Percentiles rank a stretch among this genome's conserved stretches.
Evolutionary conservation across 2,113 vertebrate species (phyloP).

Genomic region (Tricholaema leucomelas): DNA sequence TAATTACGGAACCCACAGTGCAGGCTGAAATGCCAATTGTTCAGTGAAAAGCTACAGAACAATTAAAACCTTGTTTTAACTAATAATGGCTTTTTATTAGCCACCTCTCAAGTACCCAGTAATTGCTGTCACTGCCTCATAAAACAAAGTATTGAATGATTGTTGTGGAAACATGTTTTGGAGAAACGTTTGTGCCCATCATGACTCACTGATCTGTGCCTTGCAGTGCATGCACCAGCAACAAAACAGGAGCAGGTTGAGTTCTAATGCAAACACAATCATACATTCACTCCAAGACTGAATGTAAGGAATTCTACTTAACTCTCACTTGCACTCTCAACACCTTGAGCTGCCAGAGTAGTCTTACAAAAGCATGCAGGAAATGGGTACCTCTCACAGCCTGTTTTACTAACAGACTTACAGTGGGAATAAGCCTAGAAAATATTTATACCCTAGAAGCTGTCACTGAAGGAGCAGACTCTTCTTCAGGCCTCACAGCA

Average conservation of each 20-base stretch:
- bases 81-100: not conserved
- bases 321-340: not conserved
- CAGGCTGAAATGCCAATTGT: not conserved
- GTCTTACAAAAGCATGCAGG: not conserved
- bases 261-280: not conserved
- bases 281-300: not conserved
- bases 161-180: not conserved
- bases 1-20: not conserved
- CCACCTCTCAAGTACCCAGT: not conserved
- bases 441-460: not conserved
- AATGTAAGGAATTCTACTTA: not conserved
- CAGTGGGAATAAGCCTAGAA: not conserved
- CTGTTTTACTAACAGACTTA: not conserved
- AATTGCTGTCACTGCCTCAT: not conserved
- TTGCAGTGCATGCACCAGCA: not conserved
- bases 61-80: not conserved
- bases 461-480: not conserved
- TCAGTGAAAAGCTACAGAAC: not conserved
- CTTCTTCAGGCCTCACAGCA: not conserved
- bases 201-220: not conserved
- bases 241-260: not conserved
- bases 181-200: not conserved
- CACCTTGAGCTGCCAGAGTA: not conserved
- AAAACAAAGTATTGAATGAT: not conserved
- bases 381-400: not conserved